Base-by-base conservation (phyloP, 2,113 vertebrate species). In the Alligator sinensis region DNA sequence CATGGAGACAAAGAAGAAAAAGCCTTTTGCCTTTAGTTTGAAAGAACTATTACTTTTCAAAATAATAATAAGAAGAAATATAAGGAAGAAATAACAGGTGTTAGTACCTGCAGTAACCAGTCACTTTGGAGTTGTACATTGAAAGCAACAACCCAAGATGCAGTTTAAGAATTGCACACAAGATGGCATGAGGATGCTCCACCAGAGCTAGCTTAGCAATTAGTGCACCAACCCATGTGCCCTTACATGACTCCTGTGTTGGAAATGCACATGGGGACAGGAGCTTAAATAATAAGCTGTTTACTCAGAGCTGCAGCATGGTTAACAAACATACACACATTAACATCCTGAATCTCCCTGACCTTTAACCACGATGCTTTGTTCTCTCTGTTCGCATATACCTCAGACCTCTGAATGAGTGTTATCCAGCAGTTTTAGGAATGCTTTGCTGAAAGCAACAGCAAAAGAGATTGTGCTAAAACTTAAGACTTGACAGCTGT, bases 131-230 rank as follows among this genome's bases (percentile, higher is more conserved):
- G 77, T 21, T 18, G 57, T 27, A 27, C 28, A 5, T 11, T 47
- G 58, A 83, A 90, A 94, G 63, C 77, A 88, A 92, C 68, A 63
- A 89, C 19, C 55, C 57, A 83, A 84, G 87, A 77, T 97, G 97
- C 95, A 97, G 84, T 97, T 97, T 96, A 92, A 94, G 88, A 89
- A 96, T 13, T 90, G 95, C 90, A 97, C 97, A 97, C 97, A 97
- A 97, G 97, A 96, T 97, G 97, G 97, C 97, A 96, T 96, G 91
- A 96, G 95, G 96, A 95, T 93, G 96, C 96, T 96, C 97, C 95
- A 97, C 89, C 94, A 96, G 97, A 97, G 95, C 85, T 86, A 95
- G 77, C 80, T 66, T 38, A 87, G 82, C 57, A 11, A 82, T 88
- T 96, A 94, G 93, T 97, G 92, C 94, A 96, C 82, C 95, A 95